Evolutionary conservation across 2,888 invertebrate species (phyloP).

Genomic region (Acleris emargana): DNA sequence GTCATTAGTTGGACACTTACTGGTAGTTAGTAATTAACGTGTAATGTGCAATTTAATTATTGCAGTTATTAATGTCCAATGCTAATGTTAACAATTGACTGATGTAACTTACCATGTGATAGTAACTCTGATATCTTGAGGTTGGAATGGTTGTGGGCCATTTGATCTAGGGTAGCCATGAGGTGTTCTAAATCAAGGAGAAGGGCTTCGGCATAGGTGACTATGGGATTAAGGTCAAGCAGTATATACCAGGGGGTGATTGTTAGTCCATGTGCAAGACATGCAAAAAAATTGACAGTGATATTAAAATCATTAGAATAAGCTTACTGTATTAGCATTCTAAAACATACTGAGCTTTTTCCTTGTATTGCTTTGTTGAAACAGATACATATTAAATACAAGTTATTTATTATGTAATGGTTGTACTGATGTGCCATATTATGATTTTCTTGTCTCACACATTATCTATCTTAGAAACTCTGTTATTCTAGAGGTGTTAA

Average conservation of each 20-base stretch:
- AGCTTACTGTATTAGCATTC: slow-evolving; percentile 41
- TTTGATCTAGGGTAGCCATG: slow-evolving; percentile 83
- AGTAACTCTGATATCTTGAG: slow-evolving; percentile 81
- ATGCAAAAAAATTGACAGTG: slow-evolving; percentile 76
- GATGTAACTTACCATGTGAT: slow-evolving; percentile 74
- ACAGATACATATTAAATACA: slow-evolving; percentile 9
- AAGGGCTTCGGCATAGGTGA: slow-evolving; percentile 81
- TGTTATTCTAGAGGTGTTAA: slow-evolving; percentile 15
- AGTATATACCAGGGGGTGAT: slow-evolving; percentile 64
- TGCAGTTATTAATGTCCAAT: neutral
- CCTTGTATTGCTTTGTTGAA: slow-evolving; percentile 11
- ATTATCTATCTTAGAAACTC: slow-evolving; percentile 7
- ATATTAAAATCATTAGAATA: slow-evolving; percentile 44
- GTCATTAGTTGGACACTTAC: too few relatives aligned
- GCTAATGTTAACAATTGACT: slow-evolving; percentile 28
- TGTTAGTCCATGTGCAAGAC: slow-evolving; percentile 80
- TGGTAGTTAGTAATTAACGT: neutral
- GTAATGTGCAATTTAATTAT: neutral
- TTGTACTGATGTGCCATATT: slow-evolving; percentile 21
- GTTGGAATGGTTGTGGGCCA: slow-evolving; percentile 80
- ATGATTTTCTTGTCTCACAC: slow-evolving; percentile 11
- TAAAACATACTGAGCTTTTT: slow-evolving; percentile 23
- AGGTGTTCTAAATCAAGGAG: slow-evolving; percentile 83
- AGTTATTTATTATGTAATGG: slow-evolving; percentile 6
- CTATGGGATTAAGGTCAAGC: slow-evolving; percentile 73